These are phyloP conservation scores for Chionis minor DNA, from an alignment of 2,113 vertebrate genomes.

Conservation along the genomic window DNA sequence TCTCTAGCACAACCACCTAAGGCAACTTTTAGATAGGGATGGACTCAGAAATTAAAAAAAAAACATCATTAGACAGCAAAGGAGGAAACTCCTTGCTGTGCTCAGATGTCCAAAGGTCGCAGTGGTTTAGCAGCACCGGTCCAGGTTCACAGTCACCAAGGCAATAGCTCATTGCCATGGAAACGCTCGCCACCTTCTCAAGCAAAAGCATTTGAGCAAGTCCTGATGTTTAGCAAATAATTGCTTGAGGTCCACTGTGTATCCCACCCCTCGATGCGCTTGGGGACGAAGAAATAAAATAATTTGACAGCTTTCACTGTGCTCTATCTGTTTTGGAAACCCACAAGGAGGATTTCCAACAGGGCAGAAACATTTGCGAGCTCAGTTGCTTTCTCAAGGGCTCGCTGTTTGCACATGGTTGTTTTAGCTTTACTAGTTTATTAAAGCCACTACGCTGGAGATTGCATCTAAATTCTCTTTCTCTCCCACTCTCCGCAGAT, in stretches of 20 bases:
- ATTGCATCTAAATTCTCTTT: neutral
- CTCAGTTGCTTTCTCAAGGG: neutral
- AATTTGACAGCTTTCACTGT: neutral
- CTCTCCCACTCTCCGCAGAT: neutral
- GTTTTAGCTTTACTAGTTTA: neutral
- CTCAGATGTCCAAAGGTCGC: neutral
- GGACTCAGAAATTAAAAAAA: neutral
- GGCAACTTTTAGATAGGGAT: neutral
- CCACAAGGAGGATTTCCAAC: neutral
- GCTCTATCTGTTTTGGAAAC: neutral
- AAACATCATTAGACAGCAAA: neutral
- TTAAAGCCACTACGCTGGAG: neutral
- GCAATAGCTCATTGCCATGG: constrained; percentile 54
- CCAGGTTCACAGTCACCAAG: constrained; percentile 22
- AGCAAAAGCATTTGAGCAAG: neutral
- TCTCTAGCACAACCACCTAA: neutral
- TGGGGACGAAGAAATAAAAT: neutral
- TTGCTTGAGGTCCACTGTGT: neutral
- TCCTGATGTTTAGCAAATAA: neutral
- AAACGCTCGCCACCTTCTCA: neutral
- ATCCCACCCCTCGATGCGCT: neutral
- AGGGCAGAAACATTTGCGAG: neutral
- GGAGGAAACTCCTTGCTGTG: neutral
- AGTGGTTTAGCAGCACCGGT: neutral
- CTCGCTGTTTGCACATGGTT: neutral